phyloP scores from a whole-genome alignment of 2,888 invertebrate species.

The Oligia fasciuncula region DNA sequence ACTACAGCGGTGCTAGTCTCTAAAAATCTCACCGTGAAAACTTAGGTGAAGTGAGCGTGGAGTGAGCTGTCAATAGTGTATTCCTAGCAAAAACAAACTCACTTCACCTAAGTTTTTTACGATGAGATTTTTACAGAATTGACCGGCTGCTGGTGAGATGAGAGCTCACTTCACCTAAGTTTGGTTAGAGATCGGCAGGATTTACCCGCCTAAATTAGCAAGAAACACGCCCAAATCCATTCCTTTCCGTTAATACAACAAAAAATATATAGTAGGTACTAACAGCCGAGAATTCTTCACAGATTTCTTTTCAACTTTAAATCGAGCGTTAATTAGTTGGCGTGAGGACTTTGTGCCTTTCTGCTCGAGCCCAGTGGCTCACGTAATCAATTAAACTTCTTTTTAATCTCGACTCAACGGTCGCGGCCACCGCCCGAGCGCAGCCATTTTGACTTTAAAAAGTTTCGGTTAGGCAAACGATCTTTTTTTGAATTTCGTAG shows the following conservation, averaged over 20 bases:
- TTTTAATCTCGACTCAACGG: constrained; percentile 71
- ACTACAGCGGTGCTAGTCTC: no score
- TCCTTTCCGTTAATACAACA: constrained; percentile 45
- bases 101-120: no score
- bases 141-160: no score
- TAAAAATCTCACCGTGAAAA: no score
- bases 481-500: constrained; percentile 34
- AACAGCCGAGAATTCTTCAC: constrained; percentile 67
- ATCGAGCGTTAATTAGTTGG: constrained; percentile 79
- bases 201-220: background rate
- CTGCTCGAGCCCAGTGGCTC: constrained; percentile 68
- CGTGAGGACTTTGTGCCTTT: constrained; percentile 70
- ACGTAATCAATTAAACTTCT: constrained; percentile 77
- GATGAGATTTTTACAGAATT: no score
- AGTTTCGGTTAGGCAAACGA: constrained; percentile 39
- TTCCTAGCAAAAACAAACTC: no score
- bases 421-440: constrained; percentile 51
- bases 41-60: no score
- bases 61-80: no score
- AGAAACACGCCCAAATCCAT: constrained; percentile 7
- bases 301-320: constrained; percentile 76
- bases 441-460: constrained; percentile 65
- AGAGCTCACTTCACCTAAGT: background rate
- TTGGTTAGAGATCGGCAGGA: background rate
- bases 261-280: constrained; percentile 46